Percentiles rank a stretch among this genome's conserved stretches.
Evolutionary conservation across 2,113 vertebrate species (phyloP).

Genomic region (Salvelinus namaycush): DNA sequence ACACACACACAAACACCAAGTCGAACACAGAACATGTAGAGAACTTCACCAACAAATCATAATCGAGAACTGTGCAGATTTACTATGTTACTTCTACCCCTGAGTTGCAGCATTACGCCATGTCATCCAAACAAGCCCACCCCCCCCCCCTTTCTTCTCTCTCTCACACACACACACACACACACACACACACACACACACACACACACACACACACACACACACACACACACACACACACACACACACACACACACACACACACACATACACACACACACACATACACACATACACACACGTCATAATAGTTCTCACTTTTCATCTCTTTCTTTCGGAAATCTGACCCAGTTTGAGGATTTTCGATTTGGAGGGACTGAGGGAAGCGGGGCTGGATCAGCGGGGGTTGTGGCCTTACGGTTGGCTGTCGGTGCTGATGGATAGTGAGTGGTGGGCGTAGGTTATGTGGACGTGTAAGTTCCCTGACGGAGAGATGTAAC

Average conservation of each 20-base stretch:
- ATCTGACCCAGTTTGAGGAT: conserved; percentile 95
- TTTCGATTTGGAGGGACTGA: conserved; percentile 86
- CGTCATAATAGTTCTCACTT: not conserved
- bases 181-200: not conserved
- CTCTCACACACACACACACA: conserved; percentile 80
- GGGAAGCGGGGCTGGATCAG: conserved; percentile 75
- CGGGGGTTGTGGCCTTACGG: conserved; percentile 86
- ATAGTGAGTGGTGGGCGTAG: conserved; percentile 88
- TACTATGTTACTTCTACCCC: too few species aligned
- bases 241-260: too few species aligned
- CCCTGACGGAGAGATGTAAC: conserved; percentile 94
- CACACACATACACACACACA: too few species aligned
- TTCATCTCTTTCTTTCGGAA: conserved; percentile 82
- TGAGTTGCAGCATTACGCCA: too few species aligned
- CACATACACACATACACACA: too few species aligned
- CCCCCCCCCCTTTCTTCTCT: conserved; percentile 23
- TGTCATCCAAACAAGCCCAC: too few species aligned
- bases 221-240: too few species aligned
- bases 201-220: too few species aligned
- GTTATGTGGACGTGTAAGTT: conserved; percentile 94
- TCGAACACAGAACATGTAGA: conserved; percentile 44
- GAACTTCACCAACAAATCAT: conserved; percentile 61
- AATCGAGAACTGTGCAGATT: too few species aligned
- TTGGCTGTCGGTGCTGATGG: conserved; percentile 79
- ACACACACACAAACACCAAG: too few species aligned